phyloP scores from a whole-genome alignment of 2,888 invertebrate species.

The Chrysomela aeneicollis region DNA sequence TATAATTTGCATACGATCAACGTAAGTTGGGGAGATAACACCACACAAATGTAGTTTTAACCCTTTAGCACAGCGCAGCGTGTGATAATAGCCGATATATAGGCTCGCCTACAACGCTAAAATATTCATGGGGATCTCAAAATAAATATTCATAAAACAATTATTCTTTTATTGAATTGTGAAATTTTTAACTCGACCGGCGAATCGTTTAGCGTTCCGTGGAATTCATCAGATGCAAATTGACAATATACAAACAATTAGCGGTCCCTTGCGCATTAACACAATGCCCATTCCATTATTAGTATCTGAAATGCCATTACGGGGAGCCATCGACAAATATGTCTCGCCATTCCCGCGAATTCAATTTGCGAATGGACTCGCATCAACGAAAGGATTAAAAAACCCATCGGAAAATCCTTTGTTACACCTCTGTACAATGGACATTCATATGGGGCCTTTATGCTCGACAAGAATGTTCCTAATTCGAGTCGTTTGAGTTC shows the following conservation, averaged over 20 bases:
- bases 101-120: constrained; percentile 28
- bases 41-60: constrained; percentile 37
- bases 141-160: constrained; percentile 43
- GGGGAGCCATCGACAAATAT: constrained; percentile 56
- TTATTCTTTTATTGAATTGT: constrained; percentile 47
- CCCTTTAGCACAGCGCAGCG: constrained; percentile 37
- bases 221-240: constrained; percentile 60
- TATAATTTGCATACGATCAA: constrained; percentile 24
- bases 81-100: constrained; percentile 26
- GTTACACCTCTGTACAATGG: constrained; percentile 51
- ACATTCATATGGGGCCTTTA: constrained; percentile 45
- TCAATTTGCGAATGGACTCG: constrained; percentile 56
- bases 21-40: constrained; percentile 14
- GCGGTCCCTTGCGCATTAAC: constrained; percentile 58
- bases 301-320: constrained; percentile 60
- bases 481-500: constrained; percentile 45
- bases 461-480: constrained; percentile 46
- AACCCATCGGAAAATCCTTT: constrained; percentile 52
- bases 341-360: constrained; percentile 56
- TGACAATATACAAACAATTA: constrained; percentile 63
- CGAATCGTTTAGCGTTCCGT: constrained; percentile 43
- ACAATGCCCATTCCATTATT: constrained; percentile 61
- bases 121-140: constrained; percentile 40
- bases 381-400: constrained; percentile 54
- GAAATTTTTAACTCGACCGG: constrained; percentile 47